phyloP scores from a whole-genome alignment of 2,113 vertebrate species.

The Chaetura pelagica region DNA sequence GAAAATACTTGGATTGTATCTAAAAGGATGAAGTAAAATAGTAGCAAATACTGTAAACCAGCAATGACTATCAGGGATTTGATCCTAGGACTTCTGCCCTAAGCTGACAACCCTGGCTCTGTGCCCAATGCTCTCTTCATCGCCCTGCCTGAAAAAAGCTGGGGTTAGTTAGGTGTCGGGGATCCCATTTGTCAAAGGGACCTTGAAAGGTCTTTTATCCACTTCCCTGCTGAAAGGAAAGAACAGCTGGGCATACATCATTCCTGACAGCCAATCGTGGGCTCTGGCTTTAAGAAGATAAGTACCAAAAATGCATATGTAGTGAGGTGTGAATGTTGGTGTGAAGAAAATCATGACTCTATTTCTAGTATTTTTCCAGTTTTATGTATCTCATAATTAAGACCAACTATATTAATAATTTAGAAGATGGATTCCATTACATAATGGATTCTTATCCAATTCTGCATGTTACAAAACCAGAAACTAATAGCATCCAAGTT shows the following conservation, averaged over 20 bases:
- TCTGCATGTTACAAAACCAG: background rate
- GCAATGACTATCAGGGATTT: background rate
- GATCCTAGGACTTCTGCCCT: background rate
- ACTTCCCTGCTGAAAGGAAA: background rate
- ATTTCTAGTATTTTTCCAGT: background rate
- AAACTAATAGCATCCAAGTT: background rate
- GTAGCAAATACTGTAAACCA: background rate
- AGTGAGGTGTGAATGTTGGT: background rate
- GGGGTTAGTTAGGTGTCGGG: background rate
- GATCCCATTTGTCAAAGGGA: constrained; percentile 8
- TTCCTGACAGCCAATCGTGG: background rate
- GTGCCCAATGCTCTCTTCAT: background rate
- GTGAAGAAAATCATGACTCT: background rate
- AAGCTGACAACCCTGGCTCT: background rate
- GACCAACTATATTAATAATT: background rate
- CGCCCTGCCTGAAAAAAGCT: background rate
- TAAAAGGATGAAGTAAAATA: background rate
- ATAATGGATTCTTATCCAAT: background rate
- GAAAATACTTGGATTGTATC: background rate
- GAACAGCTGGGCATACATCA: background rate
- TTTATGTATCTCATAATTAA: background rate
- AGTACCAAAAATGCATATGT: background rate
- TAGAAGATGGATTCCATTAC: background rate
- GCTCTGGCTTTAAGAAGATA: background rate
- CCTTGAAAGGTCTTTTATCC: background rate